Conservation (phyloP, 2,888 invertebrate genomes). For the Dolichomitus sp. region DNA sequence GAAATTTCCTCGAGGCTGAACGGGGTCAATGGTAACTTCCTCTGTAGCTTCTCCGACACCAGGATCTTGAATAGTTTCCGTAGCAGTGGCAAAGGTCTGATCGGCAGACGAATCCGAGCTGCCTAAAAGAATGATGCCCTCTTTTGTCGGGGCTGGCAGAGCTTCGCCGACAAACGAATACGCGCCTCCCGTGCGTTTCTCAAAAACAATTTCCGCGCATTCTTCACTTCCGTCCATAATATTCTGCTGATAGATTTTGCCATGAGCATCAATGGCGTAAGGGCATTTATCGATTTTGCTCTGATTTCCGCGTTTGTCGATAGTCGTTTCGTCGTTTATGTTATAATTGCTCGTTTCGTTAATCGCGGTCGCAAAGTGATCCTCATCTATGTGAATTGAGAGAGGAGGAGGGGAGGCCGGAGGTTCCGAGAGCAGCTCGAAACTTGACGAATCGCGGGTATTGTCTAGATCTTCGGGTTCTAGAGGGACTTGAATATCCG, state of each 20-base stretch:
- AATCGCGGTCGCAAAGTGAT: constrained; percentile 66
- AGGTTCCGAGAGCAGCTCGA: constrained; percentile 71
- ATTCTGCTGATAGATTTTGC: constrained; percentile 57
- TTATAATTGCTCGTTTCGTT: constrained; percentile 58
- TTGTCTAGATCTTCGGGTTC: constrained; percentile 66
- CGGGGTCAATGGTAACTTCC: not conserved
- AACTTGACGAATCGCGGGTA: constrained; percentile 70
- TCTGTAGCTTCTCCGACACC: no score
- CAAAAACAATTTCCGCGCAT: constrained; percentile 38
- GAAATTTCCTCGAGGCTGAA: not conserved
- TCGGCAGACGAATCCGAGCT: not conserved
- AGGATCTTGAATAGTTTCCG: no score
- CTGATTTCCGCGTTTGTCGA: constrained; percentile 47
- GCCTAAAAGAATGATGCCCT: not conserved
- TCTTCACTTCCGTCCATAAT: constrained; percentile 33
- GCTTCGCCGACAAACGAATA: constrained; percentile 68
- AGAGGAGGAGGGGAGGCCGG: constrained; percentile 59
- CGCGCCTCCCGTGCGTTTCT: constrained; percentile 67
- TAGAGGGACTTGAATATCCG: not conserved
- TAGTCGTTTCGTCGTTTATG: constrained; percentile 51
- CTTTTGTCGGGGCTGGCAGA: constrained; percentile 53
- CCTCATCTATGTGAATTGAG: constrained; percentile 70
- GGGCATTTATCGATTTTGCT: constrained; percentile 24
- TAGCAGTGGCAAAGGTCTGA: not conserved
- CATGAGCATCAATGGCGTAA: constrained; percentile 59